phyloP scores from a whole-genome alignment of 23 tunicate genomes.

The Clavelina lepadiformis region DNA sequence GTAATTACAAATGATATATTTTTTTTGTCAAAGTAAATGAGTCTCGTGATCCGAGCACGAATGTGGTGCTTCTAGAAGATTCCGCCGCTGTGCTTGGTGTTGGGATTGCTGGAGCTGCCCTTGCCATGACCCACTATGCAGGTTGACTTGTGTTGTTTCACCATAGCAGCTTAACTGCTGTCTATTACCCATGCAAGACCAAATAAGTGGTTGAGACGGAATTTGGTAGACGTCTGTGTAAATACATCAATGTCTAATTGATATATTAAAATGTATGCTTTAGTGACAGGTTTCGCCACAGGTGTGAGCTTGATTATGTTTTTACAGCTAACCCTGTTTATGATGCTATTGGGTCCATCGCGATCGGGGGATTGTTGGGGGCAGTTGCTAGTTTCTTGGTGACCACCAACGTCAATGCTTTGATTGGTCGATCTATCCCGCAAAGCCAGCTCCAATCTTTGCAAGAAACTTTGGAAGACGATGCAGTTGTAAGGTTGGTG shows the following conservation, averaged over 20 bases:
- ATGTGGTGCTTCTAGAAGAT: constrained; percentile 91
- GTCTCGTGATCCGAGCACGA: constrained; percentile 86
- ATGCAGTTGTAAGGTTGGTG: constrained; percentile 64
- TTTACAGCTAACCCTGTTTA: constrained; percentile 26
- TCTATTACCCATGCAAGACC: too few species aligned
- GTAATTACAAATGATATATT: neutral
- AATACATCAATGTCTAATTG: too few species aligned
- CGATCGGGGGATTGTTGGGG: constrained; percentile 85
- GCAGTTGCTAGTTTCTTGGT: constrained; percentile 87
- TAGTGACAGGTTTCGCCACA: too few species aligned
- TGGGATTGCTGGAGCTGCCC: constrained; percentile 66
- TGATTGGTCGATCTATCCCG: constrained; percentile 90
- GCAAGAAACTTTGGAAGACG: constrained; percentile 84
- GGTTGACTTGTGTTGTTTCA: too few species aligned
- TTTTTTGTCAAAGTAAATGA: constrained; percentile 29
- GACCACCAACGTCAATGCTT: constrained; percentile 53
- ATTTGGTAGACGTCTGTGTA: too few species aligned
- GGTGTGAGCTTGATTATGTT: too few species aligned
- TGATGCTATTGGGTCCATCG: constrained; percentile 82
- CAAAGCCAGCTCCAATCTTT: constrained; percentile 41
- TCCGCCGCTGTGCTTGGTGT: constrained; percentile 85
- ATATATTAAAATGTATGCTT: too few species aligned
- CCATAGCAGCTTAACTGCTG: too few species aligned
- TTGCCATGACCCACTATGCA: constrained; percentile 36
- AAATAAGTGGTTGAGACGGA: neutral